Percentiles rank a stretch among this genome's conserved stretches.
Evolutionary conservation across 2,888 invertebrate species (phyloP).

Genomic region (Tetranychus piercei): DNA sequence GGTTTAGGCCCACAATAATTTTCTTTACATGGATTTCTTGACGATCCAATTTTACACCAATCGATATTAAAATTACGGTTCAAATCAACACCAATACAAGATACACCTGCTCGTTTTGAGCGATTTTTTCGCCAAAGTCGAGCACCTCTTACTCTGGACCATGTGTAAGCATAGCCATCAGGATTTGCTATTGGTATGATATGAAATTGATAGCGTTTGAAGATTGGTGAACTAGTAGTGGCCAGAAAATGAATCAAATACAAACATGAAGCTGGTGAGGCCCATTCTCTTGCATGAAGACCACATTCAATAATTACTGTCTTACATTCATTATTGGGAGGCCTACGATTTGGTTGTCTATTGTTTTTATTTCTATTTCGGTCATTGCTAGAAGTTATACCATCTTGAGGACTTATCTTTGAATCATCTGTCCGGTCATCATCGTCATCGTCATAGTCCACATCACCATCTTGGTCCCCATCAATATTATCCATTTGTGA

Average conservation of each 20-base stretch:
- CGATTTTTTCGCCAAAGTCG: slow-evolving; percentile 30
- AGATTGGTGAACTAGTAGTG: neutral
- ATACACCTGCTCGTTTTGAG: slow-evolving; percentile 8
- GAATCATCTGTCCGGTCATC: no score
- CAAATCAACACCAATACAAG: slow-evolving; percentile 28
- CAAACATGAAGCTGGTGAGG: neutral
- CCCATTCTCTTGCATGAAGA: slow-evolving; percentile 11
- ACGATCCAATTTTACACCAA: slow-evolving; percentile 29
- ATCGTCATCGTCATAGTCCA: neutral
- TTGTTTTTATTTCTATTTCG: neutral
- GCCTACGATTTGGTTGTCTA: neutral
- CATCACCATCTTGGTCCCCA: neutral
- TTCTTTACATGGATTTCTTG: slow-evolving; percentile 32
- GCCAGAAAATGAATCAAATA: slow-evolving; percentile 2
- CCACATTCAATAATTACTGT: slow-evolving; percentile 5
- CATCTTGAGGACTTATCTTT: no score
- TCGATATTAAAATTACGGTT: slow-evolving; percentile 29
- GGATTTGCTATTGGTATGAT: slow-evolving; percentile 19
- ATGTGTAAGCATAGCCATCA: slow-evolving; percentile 30
- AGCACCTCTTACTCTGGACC: slow-evolving; percentile 24
- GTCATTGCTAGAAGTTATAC: neutral
- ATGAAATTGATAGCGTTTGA: neutral
- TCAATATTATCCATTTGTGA: neutral
- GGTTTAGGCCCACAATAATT: slow-evolving; percentile 33
- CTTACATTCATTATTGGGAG: neutral